Evolutionary conservation across 2,888 invertebrate species (phyloP), one percentile per base, ranked within the genome.

Genomic region (Microchrysa polita): DNA sequence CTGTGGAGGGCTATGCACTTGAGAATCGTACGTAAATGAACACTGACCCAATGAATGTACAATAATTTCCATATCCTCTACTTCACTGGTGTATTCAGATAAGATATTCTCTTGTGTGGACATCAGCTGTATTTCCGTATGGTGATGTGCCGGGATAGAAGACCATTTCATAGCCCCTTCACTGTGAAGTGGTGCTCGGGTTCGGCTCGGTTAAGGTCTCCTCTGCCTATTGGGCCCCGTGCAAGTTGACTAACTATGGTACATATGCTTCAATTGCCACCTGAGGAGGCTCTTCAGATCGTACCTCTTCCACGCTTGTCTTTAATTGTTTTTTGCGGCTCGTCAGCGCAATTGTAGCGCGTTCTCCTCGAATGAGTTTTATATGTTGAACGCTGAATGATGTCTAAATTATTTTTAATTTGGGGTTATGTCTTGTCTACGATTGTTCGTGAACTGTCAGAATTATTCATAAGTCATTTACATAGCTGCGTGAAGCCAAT

Each of bases 381-480:
- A 27, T 71, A 44, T 71, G 57, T 18, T 44, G 40, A 16, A n/a
- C n/a, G 34, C 71, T 57, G 73, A 71, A 57, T 74, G 75, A 75
- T 75, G 73, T 75, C 75, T 75, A 72, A 74, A 75, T 75, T 75
- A 75, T 74, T 75, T 75, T 74, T 75, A 75, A 75, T 75, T 65
- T 74, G 60, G 65, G 72, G 74, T 74, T 75, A 74, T 74, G 75
- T 74, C 75, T 72, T 72, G 75, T 74, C 72, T 75, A 72, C 65
- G 72, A 75, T 75, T 75, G 73, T 73, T 75, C 73, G 65, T 72
- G 59, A 69, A 65, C 67, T 75, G 75, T 74, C 75, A 72, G 75
- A 75, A 75, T 75, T 75, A 75, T 75, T 75, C 75, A 75, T 75
- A 75, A 75, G 75, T 71, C 73, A 75, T 75, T 75, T 72, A 72